Evolutionary conservation across 1,140 invertebrate species (phyloP), one percentile per base, ranked within the genome.

Genomic region (Hyles vespertilio): DNA sequence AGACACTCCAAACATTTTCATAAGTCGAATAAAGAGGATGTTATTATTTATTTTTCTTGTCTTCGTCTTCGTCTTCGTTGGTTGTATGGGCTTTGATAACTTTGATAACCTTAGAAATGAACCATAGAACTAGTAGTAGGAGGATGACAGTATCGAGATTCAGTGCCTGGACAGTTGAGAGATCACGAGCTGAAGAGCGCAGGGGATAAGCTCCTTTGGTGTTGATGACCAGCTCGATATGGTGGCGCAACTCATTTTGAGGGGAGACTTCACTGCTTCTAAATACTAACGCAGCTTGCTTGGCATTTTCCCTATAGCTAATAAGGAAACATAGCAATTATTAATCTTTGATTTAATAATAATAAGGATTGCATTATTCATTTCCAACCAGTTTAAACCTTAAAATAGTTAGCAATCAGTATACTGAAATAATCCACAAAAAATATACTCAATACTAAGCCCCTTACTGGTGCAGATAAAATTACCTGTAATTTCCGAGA

Each of bases 201-300:
- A 85, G 69, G 44, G 76, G 70, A 0, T 32, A 5, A 3, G 77
- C 82, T 36, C 80, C 80, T 5, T 63, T 46, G 0, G 77, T 75
- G 0, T 60, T 34, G 32, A 76, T 58, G 34, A 76, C 69, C 47
- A 73, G 52, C 47, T 79, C 59, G 4, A 74, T 32, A 70, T 73
- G 79, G 49, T 81, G 70, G 4, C 61, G 56, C 40, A 86, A 40
- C 44, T 82, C 65, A 34, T 69, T 55, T 12, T 59, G 52, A 0
- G 75, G 77, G 3, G 69, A 56, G 3, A 66, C 59, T 1, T 73
- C 56, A 0, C 66, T 68, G 51, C 68, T 58, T 5, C 67, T 70
- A 51, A 78, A 74, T 5, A 80, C 60, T 0, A 10, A 22, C 5
- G 74, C 70, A 0, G 65, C 56, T 32, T 58, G 7, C 47, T 76